Base-by-base conservation (phyloP, 2,888 invertebrate genomes). In the Tromatobia lineatoria region DNA sequence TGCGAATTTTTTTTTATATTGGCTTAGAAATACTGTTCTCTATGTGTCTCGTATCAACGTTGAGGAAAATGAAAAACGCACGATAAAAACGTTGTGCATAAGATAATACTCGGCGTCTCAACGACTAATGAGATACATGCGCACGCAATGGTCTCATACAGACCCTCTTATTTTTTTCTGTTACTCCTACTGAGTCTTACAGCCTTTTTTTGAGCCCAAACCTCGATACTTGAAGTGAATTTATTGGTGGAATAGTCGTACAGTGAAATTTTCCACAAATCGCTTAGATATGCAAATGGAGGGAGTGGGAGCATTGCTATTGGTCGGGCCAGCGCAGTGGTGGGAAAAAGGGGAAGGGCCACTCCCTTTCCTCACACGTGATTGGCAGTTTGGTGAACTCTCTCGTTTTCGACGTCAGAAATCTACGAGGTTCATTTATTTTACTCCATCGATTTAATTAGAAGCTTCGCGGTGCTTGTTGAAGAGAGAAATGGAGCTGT, bases 371-470 rank as follows among this genome's bases (percentile, higher is more conserved):
- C 45, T 45, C 45, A 1, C 15, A 45, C 13, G 15, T 15, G 13
- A 45, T 45, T 45, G 45, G 45, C 15, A 1, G 1, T 15, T 15
- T 15, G 15, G 13, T 15, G 1, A 45, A 15, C 13, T 11, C 45
- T 15, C 45, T 15, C 13, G 13, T 15, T 15, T 45, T 45, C 15
- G 45, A 13, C 3, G 15, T 11, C 15, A 45, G 45, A 1, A 45
- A 45, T 13, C 15, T 45, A 45, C 3, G 15, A 8, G 13, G 13
- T 45, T 15, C 18, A 13, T 4, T 13, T 8, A 18, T 13, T 64
- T 66, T 18, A 38, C 38, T 45, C 38, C 45, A 66, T 66, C 45
- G 66, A 66, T 66, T 66, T 20, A 0, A 45, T 23, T 15, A 8
- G 13, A 45, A 11, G 45, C 20, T 66, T 66, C 7, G 45, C 6